Base-by-base conservation (phyloP, 1,140 invertebrate genomes). In the Drosophila triauraria region DNA sequence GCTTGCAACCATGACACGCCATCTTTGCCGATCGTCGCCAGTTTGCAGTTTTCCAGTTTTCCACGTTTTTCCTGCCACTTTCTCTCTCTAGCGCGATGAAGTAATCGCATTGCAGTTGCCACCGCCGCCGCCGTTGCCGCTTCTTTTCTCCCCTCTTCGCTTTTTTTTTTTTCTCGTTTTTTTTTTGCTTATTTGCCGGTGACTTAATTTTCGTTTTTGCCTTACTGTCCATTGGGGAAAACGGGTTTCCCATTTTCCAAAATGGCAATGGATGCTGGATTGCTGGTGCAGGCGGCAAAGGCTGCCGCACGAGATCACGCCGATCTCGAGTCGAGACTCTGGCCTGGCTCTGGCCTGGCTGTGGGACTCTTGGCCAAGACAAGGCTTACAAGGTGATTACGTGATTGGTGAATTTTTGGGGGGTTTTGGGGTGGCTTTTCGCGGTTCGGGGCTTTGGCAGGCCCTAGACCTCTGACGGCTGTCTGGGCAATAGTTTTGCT, bases 1-100 rank as follows among this genome's bases (percentile, higher is more conserved):
- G 23, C 44, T n/a, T 54, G 42, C 62, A 75, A 64, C 75, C 76
- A 70, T 72, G 81, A 83, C 80, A 84, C 81, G 81, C 80, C 77
- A 83, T 84, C 81, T 76, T 68, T 40, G 47, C 67, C 60, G 57
- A 75, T 68, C 57, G 42, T 61, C 61, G 53, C 43, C 61, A 63
- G 57, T 30, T 27, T 62, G 48, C 67, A 43, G 27, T 51, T 59
- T 46, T 59, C 42, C 46, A 20, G 35, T 48, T 69, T 71, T 67
- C 38, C 59, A 47, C 64, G 84, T 84, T 87, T 87, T 87, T 87
- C 84, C 84, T 87, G 77, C 42, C 81, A 87, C 84, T 87, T 87
- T 87, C 84, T 88, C 84, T 83, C 84, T 82, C 76, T 75, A 47
- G 20, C 70, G 42, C 84, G 80, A 87, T 86, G 83, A 88, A 88